A percentile compares a stretch with the other conserved stretches of the same genome.
These are phyloP conservation scores for Hippocampus comes DNA, from an alignment of 2,113 vertebrate genomes.

Conservation along the genomic window DNA sequence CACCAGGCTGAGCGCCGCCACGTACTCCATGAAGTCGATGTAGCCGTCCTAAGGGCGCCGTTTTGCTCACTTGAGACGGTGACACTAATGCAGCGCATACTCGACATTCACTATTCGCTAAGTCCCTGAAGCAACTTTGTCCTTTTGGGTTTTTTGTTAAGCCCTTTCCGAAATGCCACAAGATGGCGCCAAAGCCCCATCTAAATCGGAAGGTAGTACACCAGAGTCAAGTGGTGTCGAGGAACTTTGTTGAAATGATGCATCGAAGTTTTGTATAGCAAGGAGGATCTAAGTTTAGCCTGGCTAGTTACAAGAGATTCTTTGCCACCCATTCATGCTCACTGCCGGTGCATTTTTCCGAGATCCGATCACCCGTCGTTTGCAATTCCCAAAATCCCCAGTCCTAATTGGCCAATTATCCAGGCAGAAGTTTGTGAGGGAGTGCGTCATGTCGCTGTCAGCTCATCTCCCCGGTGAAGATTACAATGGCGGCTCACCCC, in stretches of 20 bases:
- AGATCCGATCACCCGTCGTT: neutral
- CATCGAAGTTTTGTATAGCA: too few relatives aligned
- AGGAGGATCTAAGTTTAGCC: too few relatives aligned
- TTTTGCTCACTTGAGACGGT: neutral
- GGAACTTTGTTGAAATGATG: too few relatives aligned
- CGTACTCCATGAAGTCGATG: slow-evolving; percentile 91
- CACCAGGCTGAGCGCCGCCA: slow-evolving; percentile 86
- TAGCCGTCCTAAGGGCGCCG: slow-evolving; percentile 79
- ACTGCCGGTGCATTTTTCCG: neutral
- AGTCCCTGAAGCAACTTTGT: neutral
- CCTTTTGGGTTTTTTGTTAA: neutral
- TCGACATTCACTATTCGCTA: neutral
- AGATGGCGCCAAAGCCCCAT: neutral
- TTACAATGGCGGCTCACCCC: neutral
- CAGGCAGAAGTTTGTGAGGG: neutral
- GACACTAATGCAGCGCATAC: neutral
- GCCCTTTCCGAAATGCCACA: neutral
- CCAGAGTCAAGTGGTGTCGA: too few relatives aligned
- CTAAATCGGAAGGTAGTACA: too few relatives aligned
- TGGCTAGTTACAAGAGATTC: too few relatives aligned
- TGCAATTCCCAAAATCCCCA: neutral
- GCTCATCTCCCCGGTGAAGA: neutral
- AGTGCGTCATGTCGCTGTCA: neutral
- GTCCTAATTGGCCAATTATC: neutral
- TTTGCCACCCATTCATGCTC: neutral